phyloP scores from a whole-genome alignment of 2,888 invertebrate species.

The Phengaris alcon region DNA sequence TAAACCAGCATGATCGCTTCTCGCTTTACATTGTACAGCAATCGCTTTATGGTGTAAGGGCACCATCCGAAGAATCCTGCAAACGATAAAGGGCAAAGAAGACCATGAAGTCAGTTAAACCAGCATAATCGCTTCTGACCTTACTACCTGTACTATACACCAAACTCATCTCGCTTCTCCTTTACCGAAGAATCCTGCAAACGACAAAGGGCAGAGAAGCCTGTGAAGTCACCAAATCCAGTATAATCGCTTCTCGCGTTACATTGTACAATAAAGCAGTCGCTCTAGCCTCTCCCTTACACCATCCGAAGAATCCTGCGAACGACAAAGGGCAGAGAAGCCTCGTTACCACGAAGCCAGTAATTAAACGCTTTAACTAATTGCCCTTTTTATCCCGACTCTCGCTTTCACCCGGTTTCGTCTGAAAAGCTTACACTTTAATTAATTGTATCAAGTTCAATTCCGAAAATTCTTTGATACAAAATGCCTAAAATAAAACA shows the following conservation, averaged over 20 bases:
- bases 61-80: too few species aligned
- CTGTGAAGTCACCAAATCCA: too few species aligned
- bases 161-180: too few species aligned
- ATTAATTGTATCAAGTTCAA: constrained; percentile 18
- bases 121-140: background rate
- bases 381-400: constrained; percentile 59
- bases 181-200: too few species aligned
- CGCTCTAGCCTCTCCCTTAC: background rate
- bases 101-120: too few species aligned
- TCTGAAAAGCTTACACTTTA: constrained; percentile 21
- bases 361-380: constrained; percentile 77
- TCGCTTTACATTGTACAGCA: too few species aligned
- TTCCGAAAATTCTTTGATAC: background rate
- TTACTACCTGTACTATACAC: too few species aligned
- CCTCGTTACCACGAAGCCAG: constrained; percentile 72
- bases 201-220: too few species aligned
- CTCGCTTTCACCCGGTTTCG: constrained; percentile 55
- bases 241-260: too few species aligned
- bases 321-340: constrained; percentile 71
- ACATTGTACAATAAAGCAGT: background rate
- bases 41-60: too few species aligned
- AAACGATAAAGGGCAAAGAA: too few species aligned
- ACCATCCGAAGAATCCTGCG: constrained; percentile 59
- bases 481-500: background rate
- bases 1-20: too few species aligned